Conservation (phyloP, 2,113 vertebrate genomes). For the Bufo gargarizans region DNA sequence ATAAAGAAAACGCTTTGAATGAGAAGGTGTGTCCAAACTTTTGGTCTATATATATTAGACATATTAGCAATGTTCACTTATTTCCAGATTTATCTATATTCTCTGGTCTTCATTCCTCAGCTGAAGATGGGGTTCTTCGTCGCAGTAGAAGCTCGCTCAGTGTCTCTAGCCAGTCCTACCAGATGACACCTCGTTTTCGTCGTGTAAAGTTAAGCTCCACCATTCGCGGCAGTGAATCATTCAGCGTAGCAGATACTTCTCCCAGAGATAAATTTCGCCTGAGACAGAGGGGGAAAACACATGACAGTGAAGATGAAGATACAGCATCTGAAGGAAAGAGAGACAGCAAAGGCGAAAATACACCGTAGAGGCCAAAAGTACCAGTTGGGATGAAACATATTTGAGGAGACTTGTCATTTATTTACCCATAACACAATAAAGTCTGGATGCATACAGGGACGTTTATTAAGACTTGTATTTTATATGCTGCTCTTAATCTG, state of each 20-base stretch:
- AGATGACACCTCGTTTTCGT: neutral
- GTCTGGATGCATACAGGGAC: too few relatives aligned
- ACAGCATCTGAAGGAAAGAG: neutral
- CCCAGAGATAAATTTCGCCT: slow-evolving; percentile 49
- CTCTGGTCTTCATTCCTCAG: neutral
- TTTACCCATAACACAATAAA: neutral
- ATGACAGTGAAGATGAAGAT: slow-evolving; percentile 35
- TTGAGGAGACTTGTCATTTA: neutral
- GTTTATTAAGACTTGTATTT: too few relatives aligned
- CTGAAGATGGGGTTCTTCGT: slow-evolving; percentile 5
- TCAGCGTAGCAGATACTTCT: neutral
- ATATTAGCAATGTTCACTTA: neutral
- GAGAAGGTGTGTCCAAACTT: too few relatives aligned
- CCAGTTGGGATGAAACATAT: neutral
- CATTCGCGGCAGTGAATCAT: slow-evolving; percentile 52
- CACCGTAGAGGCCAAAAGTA: neutral
- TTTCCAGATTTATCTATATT: neutral
- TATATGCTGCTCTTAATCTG: too few relatives aligned
- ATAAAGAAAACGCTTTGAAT: too few relatives aligned
- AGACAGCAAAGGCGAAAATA: slow-evolving; percentile 5
- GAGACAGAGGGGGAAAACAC: neutral
- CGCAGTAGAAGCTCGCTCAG: slow-evolving; percentile 49
- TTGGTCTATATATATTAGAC: too few relatives aligned
- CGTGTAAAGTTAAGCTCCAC: slow-evolving; percentile 43
- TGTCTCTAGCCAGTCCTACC: neutral